Percentiles rank a stretch among this genome's conserved stretches.
phyloP scores from a whole-genome alignment of 2,888 invertebrate genomes.

The Acrocyrtus sp. region DNA sequence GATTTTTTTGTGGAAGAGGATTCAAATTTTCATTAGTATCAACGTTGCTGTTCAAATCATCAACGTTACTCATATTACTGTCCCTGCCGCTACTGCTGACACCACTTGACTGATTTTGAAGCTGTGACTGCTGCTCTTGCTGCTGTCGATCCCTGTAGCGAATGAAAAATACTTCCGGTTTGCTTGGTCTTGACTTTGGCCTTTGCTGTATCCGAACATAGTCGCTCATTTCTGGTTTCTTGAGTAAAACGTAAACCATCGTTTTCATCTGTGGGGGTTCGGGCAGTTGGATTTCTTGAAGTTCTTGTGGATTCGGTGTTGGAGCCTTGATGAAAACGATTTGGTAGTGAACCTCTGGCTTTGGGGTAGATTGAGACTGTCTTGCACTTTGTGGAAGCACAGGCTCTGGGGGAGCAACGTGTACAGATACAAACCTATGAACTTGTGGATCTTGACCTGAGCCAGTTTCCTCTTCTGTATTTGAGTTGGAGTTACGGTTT shows the following conservation, averaged over 20 bases:
- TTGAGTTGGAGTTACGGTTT: background rate
- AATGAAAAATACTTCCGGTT: constrained; percentile 89
- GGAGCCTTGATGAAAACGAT: constrained; percentile 82
- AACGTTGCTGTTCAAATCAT: background rate
- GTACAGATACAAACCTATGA: constrained; percentile 91
- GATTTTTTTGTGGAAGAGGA: background rate
- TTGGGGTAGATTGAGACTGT: constrained; percentile 66
- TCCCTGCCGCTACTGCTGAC: background rate
- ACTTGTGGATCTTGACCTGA: constrained; percentile 6
- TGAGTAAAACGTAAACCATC: constrained; percentile 86
- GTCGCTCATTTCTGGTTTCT: constrained; percentile 85
- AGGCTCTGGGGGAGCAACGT: constrained; percentile 85
- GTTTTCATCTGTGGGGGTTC: constrained; percentile 85
- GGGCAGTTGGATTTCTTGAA: constrained; percentile 72
- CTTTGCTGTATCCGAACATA: constrained; percentile 81
- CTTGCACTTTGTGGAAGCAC: constrained; percentile 24
- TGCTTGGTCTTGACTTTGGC: constrained; percentile 81
- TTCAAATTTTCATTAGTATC: background rate
- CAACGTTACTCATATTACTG: background rate
- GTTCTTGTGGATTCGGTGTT: constrained; percentile 76
- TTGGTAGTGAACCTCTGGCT: constrained; percentile 83
- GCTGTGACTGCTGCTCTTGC: background rate
- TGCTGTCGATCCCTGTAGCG: constrained; percentile 72
- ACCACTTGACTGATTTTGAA: background rate
- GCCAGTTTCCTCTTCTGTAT: no score